Percentiles rank a stretch among this genome's conserved stretches.
phyloP scores from a whole-genome alignment of 2,888 invertebrate genomes.

The Steromphala cineraria region DNA sequence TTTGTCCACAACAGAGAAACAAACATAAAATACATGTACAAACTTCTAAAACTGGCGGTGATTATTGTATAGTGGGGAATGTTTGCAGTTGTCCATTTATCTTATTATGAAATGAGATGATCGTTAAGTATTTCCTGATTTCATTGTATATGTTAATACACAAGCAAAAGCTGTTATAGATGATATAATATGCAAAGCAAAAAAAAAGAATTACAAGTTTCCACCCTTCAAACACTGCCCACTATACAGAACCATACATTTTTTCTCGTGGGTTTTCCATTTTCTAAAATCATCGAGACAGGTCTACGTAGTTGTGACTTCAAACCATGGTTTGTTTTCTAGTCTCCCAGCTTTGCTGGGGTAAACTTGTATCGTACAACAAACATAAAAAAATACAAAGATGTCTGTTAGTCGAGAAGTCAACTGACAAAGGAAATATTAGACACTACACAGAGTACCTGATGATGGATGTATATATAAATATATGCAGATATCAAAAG shows the following conservation, averaged over 20 bases:
- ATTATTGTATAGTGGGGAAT: slow-evolving; percentile 1
- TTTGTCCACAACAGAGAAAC: neutral
- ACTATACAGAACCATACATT: neutral
- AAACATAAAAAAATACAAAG: slow-evolving; percentile 15
- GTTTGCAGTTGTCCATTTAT: neutral
- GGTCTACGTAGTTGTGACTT: neutral
- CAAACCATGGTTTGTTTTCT: neutral
- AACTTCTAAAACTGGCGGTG: neutral
- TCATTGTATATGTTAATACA: too few relatives aligned
- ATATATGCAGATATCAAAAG: slow-evolving; percentile 13
- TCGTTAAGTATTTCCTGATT: too few relatives aligned
- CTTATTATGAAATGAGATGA: too few relatives aligned
- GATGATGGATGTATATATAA: neutral
- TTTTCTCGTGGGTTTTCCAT: neutral
- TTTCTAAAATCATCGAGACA: neutral
- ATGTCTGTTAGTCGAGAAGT: neutral
- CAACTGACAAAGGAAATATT: neutral
- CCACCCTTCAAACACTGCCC: neutral
- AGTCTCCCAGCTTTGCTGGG: neutral
- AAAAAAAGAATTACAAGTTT: too few relatives aligned
- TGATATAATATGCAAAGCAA: too few relatives aligned
- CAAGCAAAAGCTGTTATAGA: too few relatives aligned
- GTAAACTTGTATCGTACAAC: neutral
- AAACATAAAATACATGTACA: neutral
- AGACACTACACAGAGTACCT: neutral